These are phyloP conservation scores for Dioctria linearis DNA, from an alignment of 2,888 invertebrate species.

Conservation along the genomic window DNA sequence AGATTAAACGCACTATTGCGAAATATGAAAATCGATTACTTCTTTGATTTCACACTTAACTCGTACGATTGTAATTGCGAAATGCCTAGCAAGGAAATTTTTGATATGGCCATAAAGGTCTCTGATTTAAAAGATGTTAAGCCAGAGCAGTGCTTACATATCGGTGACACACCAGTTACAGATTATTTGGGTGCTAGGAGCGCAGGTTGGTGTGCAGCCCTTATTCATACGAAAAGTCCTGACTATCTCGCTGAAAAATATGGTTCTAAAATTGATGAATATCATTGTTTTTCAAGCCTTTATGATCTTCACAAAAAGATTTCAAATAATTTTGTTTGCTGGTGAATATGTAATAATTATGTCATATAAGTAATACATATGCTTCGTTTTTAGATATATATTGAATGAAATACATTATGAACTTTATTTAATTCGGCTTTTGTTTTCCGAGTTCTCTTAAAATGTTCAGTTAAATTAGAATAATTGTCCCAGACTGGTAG, in stretches of 20 bases:
- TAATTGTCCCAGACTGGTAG: too few relatives aligned
- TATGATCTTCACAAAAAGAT: constrained; percentile 72
- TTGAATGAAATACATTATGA: too few relatives aligned
- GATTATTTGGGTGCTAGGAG: constrained; percentile 85
- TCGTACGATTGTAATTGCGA: constrained; percentile 82
- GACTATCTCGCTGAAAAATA: constrained; percentile 69
- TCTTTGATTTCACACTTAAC: constrained; percentile 85
- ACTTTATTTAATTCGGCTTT: too few relatives aligned
- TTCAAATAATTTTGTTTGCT: constrained; percentile 65
- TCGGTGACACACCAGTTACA: constrained; percentile 83
- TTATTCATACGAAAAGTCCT: constrained; percentile 69
- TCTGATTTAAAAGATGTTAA: constrained; percentile 70
- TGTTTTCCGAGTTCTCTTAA: too few relatives aligned
- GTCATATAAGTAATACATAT: too few relatives aligned
- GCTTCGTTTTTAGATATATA: too few relatives aligned
- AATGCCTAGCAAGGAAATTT: constrained; percentile 85
- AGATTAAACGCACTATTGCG: constrained; percentile 79
- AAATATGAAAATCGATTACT: constrained; percentile 77
- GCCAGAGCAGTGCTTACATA: constrained; percentile 81
- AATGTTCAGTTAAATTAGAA: too few relatives aligned
- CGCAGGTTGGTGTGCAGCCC: constrained; percentile 83
- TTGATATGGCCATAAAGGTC: constrained; percentile 75
- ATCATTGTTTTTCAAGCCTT: constrained; percentile 72
- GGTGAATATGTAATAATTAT: constrained; percentile 62
- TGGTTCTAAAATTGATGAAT: constrained; percentile 68